phyloP scores from a whole-genome alignment of 2,888 invertebrate species.

The Rugalucina vietnamica region DNA sequence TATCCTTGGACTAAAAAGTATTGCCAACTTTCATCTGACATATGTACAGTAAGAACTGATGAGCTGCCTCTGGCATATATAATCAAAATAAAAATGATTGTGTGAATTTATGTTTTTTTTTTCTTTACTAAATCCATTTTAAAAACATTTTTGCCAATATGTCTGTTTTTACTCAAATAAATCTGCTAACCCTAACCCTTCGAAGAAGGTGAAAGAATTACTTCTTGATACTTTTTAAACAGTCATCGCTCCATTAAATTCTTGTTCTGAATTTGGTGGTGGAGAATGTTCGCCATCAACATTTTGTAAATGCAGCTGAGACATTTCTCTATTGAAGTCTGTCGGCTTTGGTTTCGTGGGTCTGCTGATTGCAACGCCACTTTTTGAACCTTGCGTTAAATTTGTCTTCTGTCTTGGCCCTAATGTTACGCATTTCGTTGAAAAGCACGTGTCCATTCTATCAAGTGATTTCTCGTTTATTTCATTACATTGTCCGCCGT shows the following conservation, averaged over 20 bases:
- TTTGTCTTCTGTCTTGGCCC: conserved; percentile 62
- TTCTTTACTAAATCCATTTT: too few species aligned
- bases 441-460: conserved; percentile 67
- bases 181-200: too few species aligned
- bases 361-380: neutral
- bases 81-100: too few species aligned
- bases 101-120: too few species aligned
- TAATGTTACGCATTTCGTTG: conserved; percentile 59
- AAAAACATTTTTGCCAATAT: too few species aligned
- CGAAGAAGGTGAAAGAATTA: too few species aligned
- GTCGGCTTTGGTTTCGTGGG: neutral
- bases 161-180: too few species aligned
- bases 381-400: conserved; percentile 26
- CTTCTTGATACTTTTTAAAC: too few species aligned
- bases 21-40: too few species aligned
- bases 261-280: conserved; percentile 59
- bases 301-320: conserved; percentile 48
- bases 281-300: conserved; percentile 43
- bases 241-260: conserved; percentile 8
- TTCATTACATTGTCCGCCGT: conserved; percentile 10
- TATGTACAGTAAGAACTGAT: too few species aligned
- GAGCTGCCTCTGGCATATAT: too few species aligned
- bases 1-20: too few species aligned
- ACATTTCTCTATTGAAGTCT: conserved; percentile 38
- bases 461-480: conserved; percentile 53